Percentiles rank a stretch among this genome's conserved stretches.
phyloP scores from a whole-genome alignment of 2,113 vertebrate genomes.

The Neogobius melanostomus region DNA sequence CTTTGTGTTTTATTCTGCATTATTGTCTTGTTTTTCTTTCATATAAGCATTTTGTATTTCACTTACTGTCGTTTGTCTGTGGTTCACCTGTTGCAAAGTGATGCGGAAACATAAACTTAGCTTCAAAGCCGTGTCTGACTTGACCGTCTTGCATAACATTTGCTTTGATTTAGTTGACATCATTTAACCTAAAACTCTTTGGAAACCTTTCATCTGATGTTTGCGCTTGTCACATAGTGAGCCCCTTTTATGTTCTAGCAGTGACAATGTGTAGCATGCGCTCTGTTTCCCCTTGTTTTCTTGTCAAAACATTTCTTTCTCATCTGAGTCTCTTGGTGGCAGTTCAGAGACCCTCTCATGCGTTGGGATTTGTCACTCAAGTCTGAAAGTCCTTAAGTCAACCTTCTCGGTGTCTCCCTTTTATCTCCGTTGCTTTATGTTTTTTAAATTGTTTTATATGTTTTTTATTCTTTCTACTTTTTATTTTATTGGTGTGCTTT shows the following conservation, averaged over 20 bases:
- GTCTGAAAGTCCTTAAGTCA: slow-evolving; percentile 44
- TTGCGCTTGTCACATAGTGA: slow-evolving; percentile 17
- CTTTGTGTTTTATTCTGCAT: not conserved
- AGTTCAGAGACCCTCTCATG: slow-evolving; percentile 42
- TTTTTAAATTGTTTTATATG: slow-evolving; percentile 26
- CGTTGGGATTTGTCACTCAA: slow-evolving; percentile 56
- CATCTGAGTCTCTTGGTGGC: slow-evolving; percentile 31
- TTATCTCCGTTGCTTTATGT: slow-evolving; percentile 54
- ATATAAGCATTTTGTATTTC: not conserved
- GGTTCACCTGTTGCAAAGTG: slow-evolving; percentile 13
- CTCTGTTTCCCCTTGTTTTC: slow-evolving; percentile 41
- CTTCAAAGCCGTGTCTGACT: slow-evolving; percentile 28
- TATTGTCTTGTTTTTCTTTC: not conserved
- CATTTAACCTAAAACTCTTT: slow-evolving; percentile 34
- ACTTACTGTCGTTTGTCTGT: slow-evolving; percentile 21
- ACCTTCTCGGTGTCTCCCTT: slow-evolving; percentile 26
- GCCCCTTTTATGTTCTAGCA: slow-evolving; percentile 29
- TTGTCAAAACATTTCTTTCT: slow-evolving; percentile 46
- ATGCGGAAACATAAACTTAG: not conserved
- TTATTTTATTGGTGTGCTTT: not conserved
- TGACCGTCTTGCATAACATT: not conserved
- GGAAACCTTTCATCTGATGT: slow-evolving; percentile 21
- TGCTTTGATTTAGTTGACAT: slow-evolving; percentile 44
- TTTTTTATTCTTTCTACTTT: slow-evolving; percentile 11
- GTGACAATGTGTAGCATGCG: slow-evolving; percentile 31